Evolutionary conservation across 1,140 invertebrate genomes (phyloP).

Genomic region (Trissolcus basalis): DNA sequence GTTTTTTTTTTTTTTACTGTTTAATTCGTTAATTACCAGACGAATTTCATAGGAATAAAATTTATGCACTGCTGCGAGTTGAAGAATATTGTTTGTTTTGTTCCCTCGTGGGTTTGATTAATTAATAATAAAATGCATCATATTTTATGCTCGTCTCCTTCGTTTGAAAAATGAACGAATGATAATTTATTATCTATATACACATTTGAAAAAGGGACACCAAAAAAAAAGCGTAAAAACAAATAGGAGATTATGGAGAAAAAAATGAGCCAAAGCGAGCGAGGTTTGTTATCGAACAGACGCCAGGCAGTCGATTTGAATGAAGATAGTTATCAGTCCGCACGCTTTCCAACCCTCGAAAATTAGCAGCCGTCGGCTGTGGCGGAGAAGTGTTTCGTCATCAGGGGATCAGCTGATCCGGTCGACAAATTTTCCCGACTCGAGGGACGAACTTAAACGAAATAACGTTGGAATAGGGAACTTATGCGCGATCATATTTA

Average conservation of each 20-base stretch:
- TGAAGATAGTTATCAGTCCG: conserved; percentile 49
- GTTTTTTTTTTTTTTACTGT: too few species aligned
- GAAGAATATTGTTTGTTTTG: too few species aligned
- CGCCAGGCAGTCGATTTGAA: conserved; percentile 37
- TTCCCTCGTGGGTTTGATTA: too few species aligned
- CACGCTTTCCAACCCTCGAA: conserved; percentile 41
- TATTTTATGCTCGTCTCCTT: too few species aligned
- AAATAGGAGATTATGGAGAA: neutral
- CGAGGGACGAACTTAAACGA: conserved; percentile 40
- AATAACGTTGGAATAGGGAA: conserved; percentile 40
- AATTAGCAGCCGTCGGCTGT: conserved; percentile 47
- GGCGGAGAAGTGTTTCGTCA: conserved; percentile 52
- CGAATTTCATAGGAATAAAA: too few species aligned
- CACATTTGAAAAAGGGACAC: neutral
- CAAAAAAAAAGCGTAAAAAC: neutral
- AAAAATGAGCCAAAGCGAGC: conserved; percentile 2
- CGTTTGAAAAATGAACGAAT: too few species aligned
- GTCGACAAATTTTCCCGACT: conserved; percentile 37
- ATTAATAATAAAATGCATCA: too few species aligned
- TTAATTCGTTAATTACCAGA: too few species aligned
- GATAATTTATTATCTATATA: too few species aligned
- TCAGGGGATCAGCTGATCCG: conserved; percentile 51
- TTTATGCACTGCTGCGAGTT: too few species aligned
- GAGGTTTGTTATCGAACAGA: conserved; percentile 23
- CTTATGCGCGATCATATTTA: conserved; percentile 14